Base-by-base conservation (phyloP, 2,888 invertebrate genomes). In the Quadriops clusia region DNA sequence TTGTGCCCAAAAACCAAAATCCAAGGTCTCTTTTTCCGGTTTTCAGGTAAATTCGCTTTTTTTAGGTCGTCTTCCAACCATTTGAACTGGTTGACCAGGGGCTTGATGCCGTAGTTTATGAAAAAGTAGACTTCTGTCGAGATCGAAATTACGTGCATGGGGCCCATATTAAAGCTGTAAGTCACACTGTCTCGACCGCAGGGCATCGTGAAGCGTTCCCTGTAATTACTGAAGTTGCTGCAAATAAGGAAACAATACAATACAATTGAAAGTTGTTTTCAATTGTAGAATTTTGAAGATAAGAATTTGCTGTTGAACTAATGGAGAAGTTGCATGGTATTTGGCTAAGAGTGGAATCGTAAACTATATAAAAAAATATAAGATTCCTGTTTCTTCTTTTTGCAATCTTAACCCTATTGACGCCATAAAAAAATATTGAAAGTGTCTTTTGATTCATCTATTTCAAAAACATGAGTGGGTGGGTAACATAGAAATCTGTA, bases 81-180 rank as follows among this genome's bases (percentile, higher is more conserved):
- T 28, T 81, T 67, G 52, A 77, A 91, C 59, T 89, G 89, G 42
- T 75, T 72, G 7, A 77, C 67, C 17, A 89, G 62, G 39, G 82
- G 79, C 47, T 82, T 77, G 21, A 81, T 54, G 0, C 95, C 95
- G 53, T 84, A 94, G 46, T 86, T 69, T 20, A 84, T 64, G 60
- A 79, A 95, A 63, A 93, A 97, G 61, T 95, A 97, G 33, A 83
- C 80, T 65, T 98, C 97, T 0, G 95, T 93, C 36, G 89, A 86
- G 46, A 97, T 75, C 12, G 81, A 81, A 31, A 98, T 75, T 49
- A 97, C 81, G 62, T 93, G 93, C 9, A 86, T 73, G 0, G 86
- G 86, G 0, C 93, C 93, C 40, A 93, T 56, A 58, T 93, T 72
- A 56, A 87, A 89, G 54, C 90, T 90, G 63, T 81, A 89, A 72